These are phyloP conservation scores for Mythimna pallens DNA, from an alignment of 2,888 invertebrate genomes.

Conservation along the genomic window DNA sequence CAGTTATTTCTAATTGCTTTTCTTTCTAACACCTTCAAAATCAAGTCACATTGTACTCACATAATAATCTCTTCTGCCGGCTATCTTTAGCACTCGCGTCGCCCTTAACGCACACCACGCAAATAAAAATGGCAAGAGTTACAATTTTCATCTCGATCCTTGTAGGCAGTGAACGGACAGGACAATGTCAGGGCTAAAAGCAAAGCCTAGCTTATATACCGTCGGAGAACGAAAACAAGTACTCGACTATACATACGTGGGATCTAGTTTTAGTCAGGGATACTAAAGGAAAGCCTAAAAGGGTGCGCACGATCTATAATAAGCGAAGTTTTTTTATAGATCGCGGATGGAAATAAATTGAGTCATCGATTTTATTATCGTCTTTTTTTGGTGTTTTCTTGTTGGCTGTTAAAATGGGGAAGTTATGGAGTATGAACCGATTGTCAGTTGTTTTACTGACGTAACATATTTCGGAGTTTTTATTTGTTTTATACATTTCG, in stretches of 20 bases:
- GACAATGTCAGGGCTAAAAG: constrained; percentile 88
- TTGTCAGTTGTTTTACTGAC: background rate
- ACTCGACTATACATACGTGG: constrained; percentile 78
- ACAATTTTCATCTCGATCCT: constrained; percentile 76
- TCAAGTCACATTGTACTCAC: constrained; percentile 44
- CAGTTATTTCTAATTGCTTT: background rate
- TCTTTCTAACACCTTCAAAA: background rate
- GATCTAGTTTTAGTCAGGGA: constrained; percentile 86
- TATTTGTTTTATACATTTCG: background rate
- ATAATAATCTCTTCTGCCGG: constrained; percentile 57
- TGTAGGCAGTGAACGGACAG: constrained; percentile 71
- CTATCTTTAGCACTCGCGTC: constrained; percentile 48
- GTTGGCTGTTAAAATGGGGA: background rate
- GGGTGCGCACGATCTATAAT: constrained; percentile 81
- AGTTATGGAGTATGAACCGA: background rate
- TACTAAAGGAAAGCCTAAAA: constrained; percentile 83
- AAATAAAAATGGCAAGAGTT: constrained; percentile 67
- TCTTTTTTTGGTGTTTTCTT: constrained; percentile 28
- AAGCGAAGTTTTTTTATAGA: constrained; percentile 49
- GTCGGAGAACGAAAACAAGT: constrained; percentile 81
- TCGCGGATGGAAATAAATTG: constrained; percentile 39
- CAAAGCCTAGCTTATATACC: constrained; percentile 87
- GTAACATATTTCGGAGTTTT: background rate
- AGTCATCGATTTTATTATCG: constrained; percentile 47
- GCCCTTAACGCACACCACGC: constrained; percentile 56